Evolutionary conservation across 2,888 invertebrate species (phyloP), one percentile per base, ranked within the genome.

Genomic region (Amorpha juglandis): DNA sequence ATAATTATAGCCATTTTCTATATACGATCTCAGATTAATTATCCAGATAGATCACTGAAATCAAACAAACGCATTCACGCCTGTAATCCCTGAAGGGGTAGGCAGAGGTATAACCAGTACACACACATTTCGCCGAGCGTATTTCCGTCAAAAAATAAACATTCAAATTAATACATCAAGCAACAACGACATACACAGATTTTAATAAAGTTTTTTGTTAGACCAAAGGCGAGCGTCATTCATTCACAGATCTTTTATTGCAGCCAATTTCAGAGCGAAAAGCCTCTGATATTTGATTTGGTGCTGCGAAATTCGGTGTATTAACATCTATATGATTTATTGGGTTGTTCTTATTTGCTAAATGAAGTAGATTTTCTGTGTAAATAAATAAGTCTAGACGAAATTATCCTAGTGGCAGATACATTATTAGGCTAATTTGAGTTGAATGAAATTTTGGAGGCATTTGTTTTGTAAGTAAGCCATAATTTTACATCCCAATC

Each of bases 251-350:
- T 12, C 52, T 38, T 58, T 58, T 42, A 42, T 58, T 19, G 42
- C 38, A 38, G 6, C 33, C 58, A 58, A 58, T 58, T 58, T 58
- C 58, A 42, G 38, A 12, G 38, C 38, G 58, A 33, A 53, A 58
- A 58, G 58, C 58, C 58, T 42, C 42, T 19, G 58, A 58, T 58
- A 58, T 58, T 42, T 58, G 58, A 58, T 42, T 58, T 58, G 58
- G 38, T 42, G 38, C 42, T 19, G 19, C 42, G 58, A 58, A 53
- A 58, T 58, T 38, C 58, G 12, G 19, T 58, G 33, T 58, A 58
- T 58, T 58, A 58, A 58, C 58, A 4, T 42, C 42, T 53, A 19
- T 4, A 16, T 19, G 12, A 42, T 42, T 16, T 38, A 58, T 42
- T 19, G 58, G 38, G 9, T 19, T 52, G 52, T 12, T n/a, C 53